Evolutionary conservation across 2,113 vertebrate species (phyloP).

Genomic region (Hypanus sabinus): DNA sequence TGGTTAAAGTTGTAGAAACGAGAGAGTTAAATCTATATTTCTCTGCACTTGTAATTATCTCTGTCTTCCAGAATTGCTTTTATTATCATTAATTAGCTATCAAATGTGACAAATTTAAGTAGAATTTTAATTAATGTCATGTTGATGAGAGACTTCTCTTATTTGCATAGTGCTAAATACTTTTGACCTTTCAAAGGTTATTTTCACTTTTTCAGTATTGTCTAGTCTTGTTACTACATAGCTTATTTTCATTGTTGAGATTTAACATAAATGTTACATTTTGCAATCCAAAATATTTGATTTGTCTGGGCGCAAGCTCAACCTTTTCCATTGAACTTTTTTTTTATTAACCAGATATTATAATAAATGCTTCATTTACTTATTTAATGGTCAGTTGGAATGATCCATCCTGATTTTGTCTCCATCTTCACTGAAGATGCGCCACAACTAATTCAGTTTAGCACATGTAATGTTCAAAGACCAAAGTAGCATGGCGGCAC

Average conservation of each 20-base stretch:
- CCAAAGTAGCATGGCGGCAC: no score
- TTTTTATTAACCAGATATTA: not conserved
- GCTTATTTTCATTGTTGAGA: not conserved
- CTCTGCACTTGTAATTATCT: not conserved
- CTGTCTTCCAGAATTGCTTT: slow-evolving; percentile 15
- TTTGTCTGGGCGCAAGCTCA: not conserved
- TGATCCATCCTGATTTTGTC: no score
- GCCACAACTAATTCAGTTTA: no score
- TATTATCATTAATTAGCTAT: slow-evolving; percentile 34
- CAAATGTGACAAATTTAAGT: slow-evolving; percentile 22
- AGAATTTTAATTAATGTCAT: slow-evolving; percentile 23
- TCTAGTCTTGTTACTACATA: not conserved
- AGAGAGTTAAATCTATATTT: not conserved
- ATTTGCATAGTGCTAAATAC: slow-evolving; percentile 21
- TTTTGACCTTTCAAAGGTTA: slow-evolving; percentile 19
- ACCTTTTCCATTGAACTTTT: not conserved
- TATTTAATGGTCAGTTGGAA: not conserved
- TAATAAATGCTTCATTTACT: not conserved
- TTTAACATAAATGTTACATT: not conserved
- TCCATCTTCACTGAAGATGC: no score
- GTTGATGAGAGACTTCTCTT: slow-evolving; percentile 11
- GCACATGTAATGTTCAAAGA: no score
- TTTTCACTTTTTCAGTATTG: not conserved
- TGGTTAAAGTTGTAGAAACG: not conserved
- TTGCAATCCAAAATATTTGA: not conserved